These are phyloP conservation scores for Arizona elegans DNA, from an alignment of 2,113 vertebrate species.

Conservation along the genomic window DNA sequence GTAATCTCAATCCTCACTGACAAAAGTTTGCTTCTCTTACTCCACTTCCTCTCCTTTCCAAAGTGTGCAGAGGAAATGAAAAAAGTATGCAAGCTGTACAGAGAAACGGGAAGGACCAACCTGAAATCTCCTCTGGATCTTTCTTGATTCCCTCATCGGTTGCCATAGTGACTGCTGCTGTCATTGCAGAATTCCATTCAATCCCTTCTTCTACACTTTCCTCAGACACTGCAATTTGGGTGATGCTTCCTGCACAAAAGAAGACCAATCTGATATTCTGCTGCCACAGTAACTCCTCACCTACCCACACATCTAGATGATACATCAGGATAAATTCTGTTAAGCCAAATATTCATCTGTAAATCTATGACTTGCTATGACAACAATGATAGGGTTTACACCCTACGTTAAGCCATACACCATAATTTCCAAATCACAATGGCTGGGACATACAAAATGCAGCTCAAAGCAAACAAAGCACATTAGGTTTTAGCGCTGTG, in stretches of 20 bases:
- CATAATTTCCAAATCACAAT: neutral
- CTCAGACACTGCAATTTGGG: constrained; percentile 74
- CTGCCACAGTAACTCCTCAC: neutral
- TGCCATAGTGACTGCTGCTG: constrained; percentile 73
- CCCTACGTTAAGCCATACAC: neutral
- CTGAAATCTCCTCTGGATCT: constrained; percentile 78
- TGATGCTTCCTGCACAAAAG: constrained; percentile 69
- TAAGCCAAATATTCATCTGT: neutral
- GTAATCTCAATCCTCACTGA: neutral
- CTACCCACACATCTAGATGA: neutral
- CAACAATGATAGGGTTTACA: neutral
- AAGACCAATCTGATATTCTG: constrained; percentile 12
- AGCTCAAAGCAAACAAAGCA: neutral
- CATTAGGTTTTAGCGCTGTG: neutral
- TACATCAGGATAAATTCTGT: neutral
- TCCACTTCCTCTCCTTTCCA: neutral
- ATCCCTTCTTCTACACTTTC: constrained; percentile 80
- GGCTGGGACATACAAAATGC: neutral
- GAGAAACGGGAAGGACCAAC: constrained; percentile 60
- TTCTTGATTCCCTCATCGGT: constrained; percentile 80
- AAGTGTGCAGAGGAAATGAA: neutral
- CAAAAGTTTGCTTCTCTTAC: neutral
- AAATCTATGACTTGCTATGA: neutral
- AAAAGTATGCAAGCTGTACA: neutral
- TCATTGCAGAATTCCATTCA: constrained; percentile 76